These are phyloP conservation scores for Girardinus metallicus DNA, from an alignment of 2,797 vertebrate genomes.

Conservation along the genomic window DNA sequence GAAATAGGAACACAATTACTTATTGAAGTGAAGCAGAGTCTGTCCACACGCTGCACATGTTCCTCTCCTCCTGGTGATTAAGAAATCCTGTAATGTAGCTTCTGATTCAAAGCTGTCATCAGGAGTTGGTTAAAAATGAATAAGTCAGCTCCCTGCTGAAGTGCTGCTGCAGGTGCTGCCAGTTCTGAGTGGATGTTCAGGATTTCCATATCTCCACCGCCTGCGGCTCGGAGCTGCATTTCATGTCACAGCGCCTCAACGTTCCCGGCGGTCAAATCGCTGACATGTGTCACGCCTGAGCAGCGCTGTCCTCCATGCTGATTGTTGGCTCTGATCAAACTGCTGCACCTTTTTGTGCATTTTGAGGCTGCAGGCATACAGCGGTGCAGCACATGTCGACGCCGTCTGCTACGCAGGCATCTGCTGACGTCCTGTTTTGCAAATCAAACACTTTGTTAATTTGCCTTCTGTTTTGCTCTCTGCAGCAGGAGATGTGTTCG, in stretches of 20 bases:
- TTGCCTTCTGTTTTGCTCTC: slow-evolving; percentile 33
- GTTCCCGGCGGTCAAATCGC: slow-evolving; percentile 15
- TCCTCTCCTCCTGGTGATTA: slow-evolving; percentile 14
- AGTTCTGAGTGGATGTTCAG: slow-evolving; percentile 5
- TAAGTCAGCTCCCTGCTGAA: slow-evolving; percentile 14
- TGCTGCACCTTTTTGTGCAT: slow-evolving; percentile 11
- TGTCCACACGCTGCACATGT: slow-evolving; percentile 5
- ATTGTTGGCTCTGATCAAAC: slow-evolving; percentile 1
- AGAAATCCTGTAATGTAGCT: slow-evolving; percentile 21
- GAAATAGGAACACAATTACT: slow-evolving; percentile 10
- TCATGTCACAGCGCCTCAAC: slow-evolving; percentile 6
- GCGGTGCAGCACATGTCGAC: slow-evolving; percentile 17
- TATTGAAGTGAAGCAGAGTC: slow-evolving; percentile 6
- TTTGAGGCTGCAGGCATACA: slow-evolving; percentile 15
- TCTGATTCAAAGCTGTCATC: slow-evolving; percentile 31
- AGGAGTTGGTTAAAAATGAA: slow-evolving; percentile 30
- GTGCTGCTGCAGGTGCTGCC: slow-evolving; percentile 25
- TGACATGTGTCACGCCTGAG: background rate
- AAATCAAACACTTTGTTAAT: slow-evolving; percentile 44
- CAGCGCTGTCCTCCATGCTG: background rate
- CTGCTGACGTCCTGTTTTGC: background rate
- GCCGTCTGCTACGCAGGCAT: slow-evolving; percentile 6
- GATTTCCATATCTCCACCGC: slow-evolving; percentile 1
- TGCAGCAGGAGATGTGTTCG: slow-evolving; percentile 23
- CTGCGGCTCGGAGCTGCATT: slow-evolving; percentile 10